Evolutionary conservation across 2,113 vertebrate species (phyloP).

Genomic region (Psammodynastes pulverulentus): DNA sequence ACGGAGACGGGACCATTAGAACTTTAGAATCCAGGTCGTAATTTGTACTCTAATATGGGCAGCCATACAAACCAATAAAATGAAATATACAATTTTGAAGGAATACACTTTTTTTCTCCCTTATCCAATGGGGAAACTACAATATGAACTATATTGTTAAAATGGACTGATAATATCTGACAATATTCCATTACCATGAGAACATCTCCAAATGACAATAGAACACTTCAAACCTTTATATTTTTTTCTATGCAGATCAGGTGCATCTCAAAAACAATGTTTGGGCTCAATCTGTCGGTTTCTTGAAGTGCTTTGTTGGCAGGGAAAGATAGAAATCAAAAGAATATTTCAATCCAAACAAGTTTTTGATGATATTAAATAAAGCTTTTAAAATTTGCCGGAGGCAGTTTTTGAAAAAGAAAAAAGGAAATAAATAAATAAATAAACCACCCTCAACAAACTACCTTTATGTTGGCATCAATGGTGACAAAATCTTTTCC

Average conservation of each 20-base stretch:
- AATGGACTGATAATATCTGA: neutral
- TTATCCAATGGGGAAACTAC: rapidly evolving
- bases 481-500: neutral
- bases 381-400: neutral
- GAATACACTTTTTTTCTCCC: neutral
- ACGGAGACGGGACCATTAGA: rapidly evolving
- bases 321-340: neutral
- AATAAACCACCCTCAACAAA: conserved; percentile 11
- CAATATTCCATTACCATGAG: neutral
- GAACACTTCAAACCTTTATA: rapidly evolving
- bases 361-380: conserved; percentile 23
- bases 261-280: neutral
- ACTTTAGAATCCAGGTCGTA: neutral
- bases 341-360: conserved; percentile 13
- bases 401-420: neutral
- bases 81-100: neutral
- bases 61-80: neutral
- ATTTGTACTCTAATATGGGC: neutral
- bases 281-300: neutral
- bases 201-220: neutral
- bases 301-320: neutral
- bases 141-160: neutral
- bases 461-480: conserved; percentile 32
- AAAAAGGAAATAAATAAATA: conserved; percentile 29
- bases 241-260: neutral